These are phyloP conservation scores for Spodoptera littoralis DNA, from an alignment of 2,888 invertebrate species.

Conservation along the genomic window DNA sequence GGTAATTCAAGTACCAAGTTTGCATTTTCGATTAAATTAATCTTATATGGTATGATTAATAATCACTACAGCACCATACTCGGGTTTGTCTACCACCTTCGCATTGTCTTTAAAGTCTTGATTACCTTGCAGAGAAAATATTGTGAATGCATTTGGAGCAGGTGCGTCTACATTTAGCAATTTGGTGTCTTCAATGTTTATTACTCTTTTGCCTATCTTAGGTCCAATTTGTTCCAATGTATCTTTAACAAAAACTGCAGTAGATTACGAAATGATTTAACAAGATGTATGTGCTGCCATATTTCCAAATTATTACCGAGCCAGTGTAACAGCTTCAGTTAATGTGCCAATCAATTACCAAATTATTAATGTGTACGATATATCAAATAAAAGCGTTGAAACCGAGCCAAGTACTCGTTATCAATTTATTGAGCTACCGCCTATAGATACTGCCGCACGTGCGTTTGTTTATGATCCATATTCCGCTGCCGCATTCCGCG, in stretches of 20 bases:
- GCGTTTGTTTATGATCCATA: slow-evolving; percentile 57
- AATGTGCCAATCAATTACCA: slow-evolving; percentile 49
- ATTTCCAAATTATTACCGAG: slow-evolving; percentile 12
- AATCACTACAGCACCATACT: slow-evolving; percentile 30
- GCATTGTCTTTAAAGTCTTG: slow-evolving; percentile 16
- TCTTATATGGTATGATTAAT: slow-evolving; percentile 27
- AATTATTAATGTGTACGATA: slow-evolving; percentile 44
- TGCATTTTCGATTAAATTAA: slow-evolving; percentile 38
- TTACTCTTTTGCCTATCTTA: not conserved
- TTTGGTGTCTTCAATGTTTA: not conserved
- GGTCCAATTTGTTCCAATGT: no score
- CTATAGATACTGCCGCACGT: slow-evolving; percentile 52
- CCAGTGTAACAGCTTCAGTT: slow-evolving; percentile 29
- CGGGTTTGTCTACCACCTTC: slow-evolving; percentile 28
- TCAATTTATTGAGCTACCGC: slow-evolving; percentile 51
- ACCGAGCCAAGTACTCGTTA: slow-evolving; percentile 49
- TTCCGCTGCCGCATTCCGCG: slow-evolving; percentile 52
- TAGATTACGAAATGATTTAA: slow-evolving; percentile 6
- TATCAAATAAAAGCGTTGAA: slow-evolving; percentile 46
- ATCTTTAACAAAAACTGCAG: slow-evolving; percentile 2
- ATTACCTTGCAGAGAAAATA: slow-evolving; percentile 29
- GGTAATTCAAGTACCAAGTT: slow-evolving; percentile 27
- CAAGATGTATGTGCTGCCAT: slow-evolving; percentile 10
- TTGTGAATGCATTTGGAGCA: slow-evolving; percentile 17
- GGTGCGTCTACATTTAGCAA: not conserved